Evolutionary conservation across 2,113 vertebrate species (phyloP).

Genomic region (Scortum barcoo): DNA sequence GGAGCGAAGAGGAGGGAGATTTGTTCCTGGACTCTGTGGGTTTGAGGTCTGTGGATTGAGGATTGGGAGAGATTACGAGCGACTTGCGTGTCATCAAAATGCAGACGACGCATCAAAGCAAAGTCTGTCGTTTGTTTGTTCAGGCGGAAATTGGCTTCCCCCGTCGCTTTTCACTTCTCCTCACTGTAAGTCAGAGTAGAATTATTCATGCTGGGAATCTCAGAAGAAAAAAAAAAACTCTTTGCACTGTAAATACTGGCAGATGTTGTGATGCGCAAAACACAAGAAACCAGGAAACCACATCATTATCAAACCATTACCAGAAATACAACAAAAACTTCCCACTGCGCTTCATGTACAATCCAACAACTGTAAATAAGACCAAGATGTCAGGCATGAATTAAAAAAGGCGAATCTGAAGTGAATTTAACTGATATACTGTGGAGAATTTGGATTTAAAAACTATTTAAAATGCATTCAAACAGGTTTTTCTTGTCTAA

Average conservation of each 20-base stretch:
- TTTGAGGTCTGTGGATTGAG: constrained; percentile 30
- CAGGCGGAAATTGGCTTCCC: constrained; percentile 7
- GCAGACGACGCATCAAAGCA: constrained; percentile 39
- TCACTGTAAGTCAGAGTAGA: background rate
- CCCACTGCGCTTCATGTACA: background rate
- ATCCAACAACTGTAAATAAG: background rate
- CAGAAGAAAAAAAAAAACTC: background rate
- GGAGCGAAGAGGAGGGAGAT: constrained; percentile 17
- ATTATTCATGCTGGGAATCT: background rate
- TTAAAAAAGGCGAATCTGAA: background rate
- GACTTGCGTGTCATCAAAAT: constrained; percentile 35
- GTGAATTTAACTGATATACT: too few relatives aligned
- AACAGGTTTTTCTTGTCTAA: background rate
- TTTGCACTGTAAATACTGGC: background rate
- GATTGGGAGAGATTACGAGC: constrained; percentile 31
- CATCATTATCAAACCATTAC: background rate
- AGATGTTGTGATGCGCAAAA: background rate
- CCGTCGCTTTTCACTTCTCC: background rate
- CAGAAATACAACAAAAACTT: background rate
- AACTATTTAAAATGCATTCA: background rate
- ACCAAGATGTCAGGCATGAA: background rate
- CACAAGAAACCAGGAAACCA: background rate
- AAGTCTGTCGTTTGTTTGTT: constrained; percentile 29
- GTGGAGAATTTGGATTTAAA: background rate
- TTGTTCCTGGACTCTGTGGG: constrained; percentile 22